Evolutionary conservation across 2,888 invertebrate species (phyloP).

Genomic region (Oscheius myriophilus): DNA sequence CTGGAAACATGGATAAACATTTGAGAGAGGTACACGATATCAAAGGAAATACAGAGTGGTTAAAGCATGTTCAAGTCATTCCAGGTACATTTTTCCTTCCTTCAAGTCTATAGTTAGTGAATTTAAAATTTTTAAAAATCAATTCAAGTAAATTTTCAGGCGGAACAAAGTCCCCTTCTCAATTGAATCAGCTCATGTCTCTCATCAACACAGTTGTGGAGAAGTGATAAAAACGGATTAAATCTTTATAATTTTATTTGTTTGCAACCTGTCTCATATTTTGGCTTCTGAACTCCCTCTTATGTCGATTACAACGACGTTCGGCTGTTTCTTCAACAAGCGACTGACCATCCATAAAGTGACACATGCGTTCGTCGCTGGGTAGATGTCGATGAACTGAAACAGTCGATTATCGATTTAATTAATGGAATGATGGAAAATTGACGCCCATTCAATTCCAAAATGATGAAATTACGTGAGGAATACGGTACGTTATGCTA

Average conservation of each 20-base stretch:
- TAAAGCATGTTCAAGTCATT: slow-evolving; percentile 18
- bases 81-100: background rate
- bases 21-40: slow-evolving; percentile 9
- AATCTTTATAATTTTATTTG: too few relatives aligned
- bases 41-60: slow-evolving; percentile 15
- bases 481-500: too few relatives aligned
- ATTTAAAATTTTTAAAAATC: too few relatives aligned
- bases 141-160: too few relatives aligned
- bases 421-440: background rate
- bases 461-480: too few relatives aligned
- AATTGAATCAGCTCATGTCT: slow-evolving; percentile 23
- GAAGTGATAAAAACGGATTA: background rate
- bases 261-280: too few relatives aligned
- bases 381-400: slow-evolving; percentile 22
- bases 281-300: too few relatives aligned
- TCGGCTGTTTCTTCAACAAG: background rate
- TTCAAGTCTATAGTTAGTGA: background rate
- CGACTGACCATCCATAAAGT: slow-evolving; percentile 16
- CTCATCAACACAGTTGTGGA: slow-evolving; percentile 18
- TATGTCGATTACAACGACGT: too few relatives aligned
- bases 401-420: too few relatives aligned
- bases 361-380: background rate
- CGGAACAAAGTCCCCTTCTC: slow-evolving; percentile 2
- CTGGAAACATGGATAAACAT: slow-evolving; percentile 23
- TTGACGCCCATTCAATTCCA: too few relatives aligned